Evolutionary conservation across 2,888 invertebrate genomes (phyloP).

Genomic region (Sialis lutaria): DNA sequence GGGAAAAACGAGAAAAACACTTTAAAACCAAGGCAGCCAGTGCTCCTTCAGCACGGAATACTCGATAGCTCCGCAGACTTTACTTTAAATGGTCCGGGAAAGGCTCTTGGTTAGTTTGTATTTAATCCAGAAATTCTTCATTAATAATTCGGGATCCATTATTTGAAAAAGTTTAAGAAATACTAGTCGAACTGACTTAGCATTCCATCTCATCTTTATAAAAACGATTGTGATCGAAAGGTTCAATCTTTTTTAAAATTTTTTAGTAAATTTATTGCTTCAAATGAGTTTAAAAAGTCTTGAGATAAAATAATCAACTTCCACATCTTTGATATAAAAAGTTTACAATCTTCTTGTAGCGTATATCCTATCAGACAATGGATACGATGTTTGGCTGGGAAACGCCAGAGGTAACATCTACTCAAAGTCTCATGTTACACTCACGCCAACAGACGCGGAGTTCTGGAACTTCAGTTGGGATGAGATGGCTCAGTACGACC

Average conservation of each 20-base stretch:
- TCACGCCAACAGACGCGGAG: conserved; percentile 30
- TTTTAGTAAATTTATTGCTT: too few species aligned
- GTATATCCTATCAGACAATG: conserved; percentile 46
- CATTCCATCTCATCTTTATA: too few species aligned
- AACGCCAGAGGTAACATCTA: conserved; percentile 72
- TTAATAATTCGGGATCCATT: too few species aligned
- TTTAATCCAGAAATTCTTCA: too few species aligned
- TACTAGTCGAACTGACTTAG: too few species aligned
- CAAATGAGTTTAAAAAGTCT: too few species aligned
- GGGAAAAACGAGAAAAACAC: conserved; percentile 21
- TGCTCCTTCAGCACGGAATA: conserved; percentile 67
- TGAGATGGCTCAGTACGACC: conserved; percentile 72
- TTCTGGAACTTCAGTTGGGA: conserved; percentile 76
- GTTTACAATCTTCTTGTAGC: conserved; percentile 35
- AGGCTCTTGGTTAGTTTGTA: conserved; percentile 31
- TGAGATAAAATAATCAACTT: too few species aligned
- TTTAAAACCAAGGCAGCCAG: conserved; percentile 28
- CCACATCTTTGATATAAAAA: neutral
- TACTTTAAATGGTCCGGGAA: conserved; percentile 47
- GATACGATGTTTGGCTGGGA: conserved; percentile 70
- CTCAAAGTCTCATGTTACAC: conserved; percentile 41
- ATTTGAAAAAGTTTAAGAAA: too few species aligned
- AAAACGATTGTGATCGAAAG: too few species aligned
- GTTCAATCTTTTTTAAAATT: too few species aligned
- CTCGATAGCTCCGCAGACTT: conserved; percentile 63